Evolutionary conservation across 30 jellyfish, hydroid and myxozoan genomes (phyloP), one percentile per base, ranked within the genome.

Genomic region (Chrysaora quinquecirrha): DNA sequence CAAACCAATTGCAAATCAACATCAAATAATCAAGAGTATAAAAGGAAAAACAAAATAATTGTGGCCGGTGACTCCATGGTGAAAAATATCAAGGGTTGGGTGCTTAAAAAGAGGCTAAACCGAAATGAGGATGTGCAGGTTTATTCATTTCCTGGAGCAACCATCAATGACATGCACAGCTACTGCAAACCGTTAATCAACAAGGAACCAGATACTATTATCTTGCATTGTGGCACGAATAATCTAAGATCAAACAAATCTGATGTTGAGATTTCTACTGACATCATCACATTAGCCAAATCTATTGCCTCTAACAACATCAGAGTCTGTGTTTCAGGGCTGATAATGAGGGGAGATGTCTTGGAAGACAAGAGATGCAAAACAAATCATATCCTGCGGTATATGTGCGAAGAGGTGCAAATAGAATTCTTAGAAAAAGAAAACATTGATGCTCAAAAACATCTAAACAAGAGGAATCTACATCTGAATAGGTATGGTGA

Each of bases 401-500:
- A 52, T 3, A 16, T 30, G 96, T 89, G 0, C 34, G 66, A 32
- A 76, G 56, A 68, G 33, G 64, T 14, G 22, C 0, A 1, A 30
- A 30, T 68, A 30, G 33, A 34, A 28, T 68, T 68, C 46, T 0
- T 30, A 18, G 80, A 34, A 68, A 31, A 68, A 14, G 28, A 0
- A 30, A 68, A 68, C 27, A 68, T 68, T 30, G 0, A 31, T 14
- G 10, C 63, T 68, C 64, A 68, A 30, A 68, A 19, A 31, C 64
- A 68, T 68, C 33, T 68, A 30, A 68, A 68, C 22, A 68, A 68
- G 64, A 68, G 80, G 0, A 68, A 68, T 28, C 35, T 68, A 19
- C 80, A 68, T 68, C 64, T 68, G 80, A 68, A 34, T 64, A 68
- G 64, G 64, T 31, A 30, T 34, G 80, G 64, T 34, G 80, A 30